phyloP scores from a whole-genome alignment of 2,113 vertebrate genomes.

The Ochotona curzoniae region DNA sequence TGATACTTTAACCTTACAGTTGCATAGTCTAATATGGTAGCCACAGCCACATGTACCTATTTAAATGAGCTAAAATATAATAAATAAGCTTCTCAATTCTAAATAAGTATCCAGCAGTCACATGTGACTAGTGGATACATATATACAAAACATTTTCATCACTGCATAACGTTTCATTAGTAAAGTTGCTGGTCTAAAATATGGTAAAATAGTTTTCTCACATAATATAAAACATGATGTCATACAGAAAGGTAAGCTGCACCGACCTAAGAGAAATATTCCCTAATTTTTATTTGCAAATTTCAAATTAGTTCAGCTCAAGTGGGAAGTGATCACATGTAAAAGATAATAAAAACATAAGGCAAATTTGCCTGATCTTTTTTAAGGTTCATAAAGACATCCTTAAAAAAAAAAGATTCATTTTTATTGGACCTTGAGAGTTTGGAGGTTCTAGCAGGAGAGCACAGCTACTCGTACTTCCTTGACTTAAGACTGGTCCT shows the following conservation, averaged over 20 bases:
- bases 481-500: no score
- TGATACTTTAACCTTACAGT: constrained; percentile 17
- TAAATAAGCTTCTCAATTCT: background rate
- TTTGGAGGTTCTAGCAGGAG: no score
- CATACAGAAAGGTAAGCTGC: background rate
- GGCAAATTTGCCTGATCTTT: background rate
- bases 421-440: no score
- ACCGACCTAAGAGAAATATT: constrained; percentile 9
- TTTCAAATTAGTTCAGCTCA: background rate
- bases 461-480: no score
- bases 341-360: background rate
- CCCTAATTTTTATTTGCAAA: background rate
- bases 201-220: background rate
- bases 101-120: background rate
- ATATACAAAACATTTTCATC: background rate
- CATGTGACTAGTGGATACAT: background rate
- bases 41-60: background rate
- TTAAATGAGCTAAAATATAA: constrained; percentile 24
- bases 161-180: background rate
- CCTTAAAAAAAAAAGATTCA: background rate
- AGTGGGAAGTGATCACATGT: background rate
- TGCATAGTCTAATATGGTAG: background rate
- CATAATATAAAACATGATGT: background rate
- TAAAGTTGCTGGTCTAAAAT: background rate
- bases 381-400: background rate